Conservation (phyloP, 2,797 vertebrate species). For the Varecia variegata region DNA sequence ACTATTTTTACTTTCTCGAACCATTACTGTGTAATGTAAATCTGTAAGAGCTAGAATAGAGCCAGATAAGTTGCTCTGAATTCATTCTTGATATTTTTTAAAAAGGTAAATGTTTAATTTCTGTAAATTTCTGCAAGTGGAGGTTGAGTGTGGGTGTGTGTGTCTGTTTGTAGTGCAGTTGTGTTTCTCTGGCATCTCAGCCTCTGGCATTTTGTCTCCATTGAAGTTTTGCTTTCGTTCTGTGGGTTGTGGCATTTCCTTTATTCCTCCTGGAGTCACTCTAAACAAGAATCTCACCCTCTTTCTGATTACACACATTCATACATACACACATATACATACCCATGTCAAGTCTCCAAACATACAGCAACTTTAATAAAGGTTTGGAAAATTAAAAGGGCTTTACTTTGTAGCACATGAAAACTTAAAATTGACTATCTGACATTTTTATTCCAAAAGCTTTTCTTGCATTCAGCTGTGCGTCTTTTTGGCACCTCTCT, state of each 20-base stretch:
- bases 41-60: background rate
- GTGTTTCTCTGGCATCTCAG: background rate
- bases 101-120: background rate
- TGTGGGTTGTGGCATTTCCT: background rate
- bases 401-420: background rate
- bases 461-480: background rate
- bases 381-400: background rate
- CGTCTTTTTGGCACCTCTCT: background rate
- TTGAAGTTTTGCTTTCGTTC: background rate
- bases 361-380: background rate
- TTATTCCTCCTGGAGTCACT: conserved; percentile 8
- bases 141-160: too few species aligned
- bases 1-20: conserved; percentile 21
- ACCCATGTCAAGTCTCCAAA: background rate
- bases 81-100: background rate
- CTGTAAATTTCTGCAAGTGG: background rate
- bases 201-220: background rate
- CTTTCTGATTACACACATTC: background rate
- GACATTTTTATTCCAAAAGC: background rate
- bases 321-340: background rate
- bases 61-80: conserved; percentile 9
- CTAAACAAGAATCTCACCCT: background rate
- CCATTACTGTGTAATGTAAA: conserved; percentile 40
- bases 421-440: conserved; percentile 34
- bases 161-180: background rate